Conservation (phyloP, 2,888 invertebrate genomes). For the Chrysolina americana region DNA sequence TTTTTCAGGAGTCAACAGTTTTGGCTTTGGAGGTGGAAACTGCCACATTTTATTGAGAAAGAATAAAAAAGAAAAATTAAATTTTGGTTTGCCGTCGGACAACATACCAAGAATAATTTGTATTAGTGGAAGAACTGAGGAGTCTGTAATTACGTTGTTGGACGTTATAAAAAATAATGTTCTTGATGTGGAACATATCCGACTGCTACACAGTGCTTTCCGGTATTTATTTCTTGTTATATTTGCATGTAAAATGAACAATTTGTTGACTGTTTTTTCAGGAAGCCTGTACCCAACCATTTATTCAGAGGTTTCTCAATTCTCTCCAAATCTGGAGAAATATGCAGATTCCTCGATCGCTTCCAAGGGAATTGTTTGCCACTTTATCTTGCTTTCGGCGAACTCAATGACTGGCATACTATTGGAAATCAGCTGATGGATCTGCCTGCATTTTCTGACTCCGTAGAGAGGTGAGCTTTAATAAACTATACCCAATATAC, state of each 20-base stretch:
- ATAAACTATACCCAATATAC: too few relatives aligned
- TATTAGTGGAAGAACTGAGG: slow-evolving; percentile 85
- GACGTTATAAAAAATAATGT: slow-evolving; percentile 74
- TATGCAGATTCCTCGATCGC: slow-evolving; percentile 43
- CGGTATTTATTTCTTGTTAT: slow-evolving; percentile 45
- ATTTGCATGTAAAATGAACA: background rate
- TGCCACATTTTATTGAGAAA: slow-evolving; percentile 80
- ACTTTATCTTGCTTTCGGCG: slow-evolving; percentile 77
- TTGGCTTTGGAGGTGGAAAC: slow-evolving; percentile 95
- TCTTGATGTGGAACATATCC: slow-evolving; percentile 59
- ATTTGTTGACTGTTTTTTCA: slow-evolving; percentile 34
- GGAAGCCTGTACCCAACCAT: slow-evolving; percentile 73
- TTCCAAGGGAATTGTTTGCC: slow-evolving; percentile 28
- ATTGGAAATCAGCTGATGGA: slow-evolving; percentile 86
- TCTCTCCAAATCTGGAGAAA: slow-evolving; percentile 60
- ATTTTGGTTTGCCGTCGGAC: slow-evolving; percentile 75
- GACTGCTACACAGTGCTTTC: slow-evolving; percentile 60
- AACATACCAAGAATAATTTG: slow-evolving; percentile 81
- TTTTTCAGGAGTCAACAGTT: slow-evolving; percentile 88
- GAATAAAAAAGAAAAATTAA: slow-evolving; percentile 74
- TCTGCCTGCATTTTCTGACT: slow-evolving; percentile 80
- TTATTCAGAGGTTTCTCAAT: slow-evolving; percentile 84
- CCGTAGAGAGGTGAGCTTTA: slow-evolving; percentile 74
- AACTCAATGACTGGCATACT: slow-evolving; percentile 87
- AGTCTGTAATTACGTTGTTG: slow-evolving; percentile 78